Percentiles rank a stretch among this genome's conserved stretches.
Conservation (phyloP, 1,140 invertebrate species). For the Drosophila ohnishii region DNA sequence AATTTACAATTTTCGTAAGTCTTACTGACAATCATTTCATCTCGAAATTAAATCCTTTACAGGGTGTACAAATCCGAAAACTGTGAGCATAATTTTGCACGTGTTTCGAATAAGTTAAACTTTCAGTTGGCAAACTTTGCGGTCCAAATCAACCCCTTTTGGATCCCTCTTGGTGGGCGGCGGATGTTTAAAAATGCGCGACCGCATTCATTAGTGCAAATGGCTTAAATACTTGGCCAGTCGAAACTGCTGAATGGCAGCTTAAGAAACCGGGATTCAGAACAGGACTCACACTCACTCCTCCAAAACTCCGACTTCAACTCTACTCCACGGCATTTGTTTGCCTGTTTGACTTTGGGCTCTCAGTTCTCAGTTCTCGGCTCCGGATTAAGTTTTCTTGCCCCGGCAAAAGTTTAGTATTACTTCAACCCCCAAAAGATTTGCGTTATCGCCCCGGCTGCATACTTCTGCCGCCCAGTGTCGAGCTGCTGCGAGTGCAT, state of each 20-base stretch:
- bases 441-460: conserved; percentile 26
- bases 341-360: conserved; percentile 79
- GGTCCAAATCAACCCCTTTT: not conserved
- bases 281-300: not conserved
- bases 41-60: not conserved
- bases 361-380: conserved; percentile 13
- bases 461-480: conserved; percentile 41
- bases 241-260: conserved; percentile 64
- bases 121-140: conserved; percentile 57
- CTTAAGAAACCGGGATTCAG: conserved; percentile 47
- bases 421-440: conserved; percentile 19
- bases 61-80: conserved; percentile 36
- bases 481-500: conserved; percentile 48
- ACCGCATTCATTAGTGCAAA: conserved; percentile 82
- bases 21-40: too few relatives aligned
- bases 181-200: conserved; percentile 73
- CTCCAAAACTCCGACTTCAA: not conserved
- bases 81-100: conserved; percentile 75
- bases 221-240: conserved; percentile 79
- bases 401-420: conserved; percentile 39
- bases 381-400: conserved; percentile 71
- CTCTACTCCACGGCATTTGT: conserved; percentile 44
- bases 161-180: conserved; percentile 7
- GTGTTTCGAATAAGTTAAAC: conserved; percentile 77
- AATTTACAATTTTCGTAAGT: too few relatives aligned